These are phyloP conservation scores for Poecilia velifera DNA, from an alignment of 2,797 vertebrate species.

Conservation along the genomic window DNA sequence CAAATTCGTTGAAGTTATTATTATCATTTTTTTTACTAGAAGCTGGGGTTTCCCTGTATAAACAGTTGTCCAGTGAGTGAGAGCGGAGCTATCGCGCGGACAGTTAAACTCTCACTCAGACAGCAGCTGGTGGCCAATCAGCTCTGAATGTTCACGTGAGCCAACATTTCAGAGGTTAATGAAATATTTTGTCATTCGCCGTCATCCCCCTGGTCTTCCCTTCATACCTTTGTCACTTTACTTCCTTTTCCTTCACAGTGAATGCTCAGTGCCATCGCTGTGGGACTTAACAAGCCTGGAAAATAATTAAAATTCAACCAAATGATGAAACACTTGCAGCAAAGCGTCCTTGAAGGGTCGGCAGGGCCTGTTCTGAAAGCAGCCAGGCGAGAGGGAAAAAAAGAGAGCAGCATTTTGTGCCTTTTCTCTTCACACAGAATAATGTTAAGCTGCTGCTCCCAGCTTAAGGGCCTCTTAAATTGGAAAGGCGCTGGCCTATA, in stretches of 20 bases:
- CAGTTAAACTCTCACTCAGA: conserved; percentile 11
- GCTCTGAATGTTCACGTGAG: conserved; percentile 29
- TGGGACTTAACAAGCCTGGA: conserved; percentile 66
- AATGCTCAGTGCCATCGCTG: conserved; percentile 34
- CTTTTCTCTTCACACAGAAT: conserved; percentile 64
- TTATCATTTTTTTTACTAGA: background rate
- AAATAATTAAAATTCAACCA: conserved; percentile 78
- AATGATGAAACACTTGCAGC: conserved; percentile 80
- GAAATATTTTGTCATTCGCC: conserved; percentile 68
- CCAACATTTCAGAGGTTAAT: conserved; percentile 72
- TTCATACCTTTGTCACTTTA: conserved; percentile 62
- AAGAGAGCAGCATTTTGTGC: conserved; percentile 26
- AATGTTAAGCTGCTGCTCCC: conserved; percentile 72
- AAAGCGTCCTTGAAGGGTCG: conserved; percentile 76
- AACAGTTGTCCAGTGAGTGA: conserved; percentile 30
- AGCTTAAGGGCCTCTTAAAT: conserved; percentile 77
- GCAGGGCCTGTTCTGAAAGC: conserved; percentile 53
- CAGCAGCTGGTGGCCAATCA: conserved; percentile 18
- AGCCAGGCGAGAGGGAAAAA: conserved; percentile 23
- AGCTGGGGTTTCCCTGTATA: conserved; percentile 26
- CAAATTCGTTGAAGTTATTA: background rate
- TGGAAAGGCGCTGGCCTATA: conserved; percentile 74
- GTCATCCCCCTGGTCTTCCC: conserved; percentile 48
- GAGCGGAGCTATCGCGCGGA: conserved; percentile 1
- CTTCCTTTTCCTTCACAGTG: conserved; percentile 59